These are phyloP conservation scores for Cardiocondyla obscurior DNA, from an alignment of 1,140 invertebrate species.

Conservation along the genomic window DNA sequence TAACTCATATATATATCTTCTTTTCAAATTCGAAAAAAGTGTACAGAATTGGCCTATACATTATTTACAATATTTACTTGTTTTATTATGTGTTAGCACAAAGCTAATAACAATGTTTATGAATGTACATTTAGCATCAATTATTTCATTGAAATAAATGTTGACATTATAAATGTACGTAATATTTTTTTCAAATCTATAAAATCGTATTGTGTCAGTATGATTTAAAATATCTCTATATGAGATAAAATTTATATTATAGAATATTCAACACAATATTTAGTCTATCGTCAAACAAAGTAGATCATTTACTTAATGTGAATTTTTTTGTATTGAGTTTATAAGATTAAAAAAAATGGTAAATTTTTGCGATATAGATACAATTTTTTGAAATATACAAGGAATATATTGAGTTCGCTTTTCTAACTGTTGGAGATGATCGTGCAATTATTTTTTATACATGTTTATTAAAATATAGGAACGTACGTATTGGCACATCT, in stretches of 20 bases:
- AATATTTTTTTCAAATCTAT: neutral
- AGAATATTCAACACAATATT: conserved; percentile 14
- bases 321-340: neutral
- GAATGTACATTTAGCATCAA: conserved; percentile 4
- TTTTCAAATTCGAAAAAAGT: conserved; percentile 26
- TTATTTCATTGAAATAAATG: neutral
- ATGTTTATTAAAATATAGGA: conserved; percentile 35
- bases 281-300: neutral
- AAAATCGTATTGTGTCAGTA: neutral
- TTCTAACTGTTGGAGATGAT: conserved; percentile 25
- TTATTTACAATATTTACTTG: conserved; percentile 63
- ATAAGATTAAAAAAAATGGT: conserved; percentile 8
- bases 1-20: conserved; percentile 20
- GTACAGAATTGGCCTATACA: conserved; percentile 39
- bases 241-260: conserved; percentile 22
- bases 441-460: neutral
- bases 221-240: conserved; percentile 17
- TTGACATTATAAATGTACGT: neutral
- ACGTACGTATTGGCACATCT: conserved; percentile 15
- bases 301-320: neutral
- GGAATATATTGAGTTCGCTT: neutral
- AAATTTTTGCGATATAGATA: conserved; percentile 38
- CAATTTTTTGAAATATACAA: neutral
- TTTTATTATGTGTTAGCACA: conserved; percentile 29
- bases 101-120: conserved; percentile 12